Percentiles rank a stretch among this genome's conserved stretches.
Evolutionary conservation across 2,888 invertebrate genomes (phyloP).

Genomic region (Formica aserva): DNA sequence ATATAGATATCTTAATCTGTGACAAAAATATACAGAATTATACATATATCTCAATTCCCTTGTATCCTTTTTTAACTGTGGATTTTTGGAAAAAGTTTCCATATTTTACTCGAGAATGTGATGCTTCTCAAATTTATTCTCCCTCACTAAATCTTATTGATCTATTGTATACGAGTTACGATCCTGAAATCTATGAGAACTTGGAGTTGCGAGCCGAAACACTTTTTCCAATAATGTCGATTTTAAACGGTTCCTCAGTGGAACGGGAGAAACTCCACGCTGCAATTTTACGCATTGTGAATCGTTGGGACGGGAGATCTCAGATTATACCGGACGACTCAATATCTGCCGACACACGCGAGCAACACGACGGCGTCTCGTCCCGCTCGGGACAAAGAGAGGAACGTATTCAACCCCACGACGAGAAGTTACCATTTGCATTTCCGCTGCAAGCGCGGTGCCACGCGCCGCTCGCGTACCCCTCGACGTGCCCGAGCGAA

Average conservation of each 20-base stretch:
- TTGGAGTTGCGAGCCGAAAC: neutral
- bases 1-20: neutral
- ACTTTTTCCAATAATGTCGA: neutral
- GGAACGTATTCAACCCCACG: constrained; percentile 71
- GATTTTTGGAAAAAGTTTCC: neutral
- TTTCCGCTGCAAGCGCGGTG: constrained; percentile 69
- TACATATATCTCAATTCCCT: neutral
- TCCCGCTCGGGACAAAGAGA: constrained; percentile 70
- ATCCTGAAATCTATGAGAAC: neutral
- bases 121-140: neutral
- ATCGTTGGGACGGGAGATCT: constrained; percentile 17
- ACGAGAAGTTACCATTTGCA: constrained; percentile 78
- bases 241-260: neutral
- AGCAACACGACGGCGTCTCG: constrained; percentile 38
- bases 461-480: constrained; percentile 65
- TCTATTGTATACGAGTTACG: too few species aligned
- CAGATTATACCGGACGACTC: constrained; percentile 43
- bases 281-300: constrained; percentile 9
- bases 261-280: neutral
- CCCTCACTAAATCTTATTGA: neutral
- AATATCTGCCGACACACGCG: constrained; percentile 29
- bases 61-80: neutral
- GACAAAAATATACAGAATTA: neutral
- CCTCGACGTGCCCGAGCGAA: constrained; percentile 55
- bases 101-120: neutral